A percentile compares a stretch with the other conserved stretches of the same genome.
phyloP scores from a whole-genome alignment of 1,140 invertebrate species.

The Augochlora pura region DNA sequence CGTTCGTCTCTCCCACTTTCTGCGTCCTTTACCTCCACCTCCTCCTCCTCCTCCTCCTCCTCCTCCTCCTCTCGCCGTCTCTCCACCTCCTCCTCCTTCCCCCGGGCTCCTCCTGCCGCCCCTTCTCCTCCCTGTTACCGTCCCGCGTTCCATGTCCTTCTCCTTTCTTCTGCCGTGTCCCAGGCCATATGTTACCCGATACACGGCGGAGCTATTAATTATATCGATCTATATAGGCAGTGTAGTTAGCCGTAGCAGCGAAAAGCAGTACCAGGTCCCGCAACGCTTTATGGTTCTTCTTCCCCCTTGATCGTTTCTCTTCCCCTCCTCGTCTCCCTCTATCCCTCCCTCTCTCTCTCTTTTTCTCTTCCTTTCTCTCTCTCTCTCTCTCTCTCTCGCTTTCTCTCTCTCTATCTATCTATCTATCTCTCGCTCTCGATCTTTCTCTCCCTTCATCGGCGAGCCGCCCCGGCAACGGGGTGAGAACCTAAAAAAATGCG shows the following conservation, averaged over 20 bases:
- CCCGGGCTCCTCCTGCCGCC: constrained; percentile 16
- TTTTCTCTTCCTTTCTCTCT: too few relatives aligned
- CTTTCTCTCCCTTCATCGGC: constrained; percentile 34
- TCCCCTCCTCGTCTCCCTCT: constrained; percentile 1
- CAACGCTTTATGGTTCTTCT: constrained; percentile 58
- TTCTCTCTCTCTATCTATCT: too few relatives aligned
- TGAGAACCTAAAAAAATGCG: constrained; percentile 74
- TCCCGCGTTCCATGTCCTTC: constrained; percentile 10
- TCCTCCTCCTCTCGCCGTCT: constrained; percentile 6
- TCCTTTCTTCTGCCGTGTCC: constrained; percentile 52
- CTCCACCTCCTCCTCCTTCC: constrained; percentile 22
- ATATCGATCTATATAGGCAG: constrained; percentile 76
- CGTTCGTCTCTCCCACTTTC: constrained; percentile 27
- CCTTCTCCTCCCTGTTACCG: constrained; percentile 17
- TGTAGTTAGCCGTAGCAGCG: constrained; percentile 63
- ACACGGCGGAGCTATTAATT: constrained; percentile 76
- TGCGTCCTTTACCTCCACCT: constrained; percentile 2
- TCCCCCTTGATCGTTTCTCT: constrained; percentile 19
- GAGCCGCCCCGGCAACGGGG: constrained; percentile 57
- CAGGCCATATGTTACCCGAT: constrained; percentile 78
- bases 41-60: not conserved
- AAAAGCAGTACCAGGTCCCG: constrained; percentile 35
- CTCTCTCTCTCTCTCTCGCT: constrained; percentile 13
- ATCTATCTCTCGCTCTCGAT: too few relatives aligned
- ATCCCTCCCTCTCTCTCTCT: too few relatives aligned